These are phyloP conservation scores for Cheracebus regulus DNA, from an alignment of 2,797 vertebrate genomes.

Conservation along the genomic window DNA sequence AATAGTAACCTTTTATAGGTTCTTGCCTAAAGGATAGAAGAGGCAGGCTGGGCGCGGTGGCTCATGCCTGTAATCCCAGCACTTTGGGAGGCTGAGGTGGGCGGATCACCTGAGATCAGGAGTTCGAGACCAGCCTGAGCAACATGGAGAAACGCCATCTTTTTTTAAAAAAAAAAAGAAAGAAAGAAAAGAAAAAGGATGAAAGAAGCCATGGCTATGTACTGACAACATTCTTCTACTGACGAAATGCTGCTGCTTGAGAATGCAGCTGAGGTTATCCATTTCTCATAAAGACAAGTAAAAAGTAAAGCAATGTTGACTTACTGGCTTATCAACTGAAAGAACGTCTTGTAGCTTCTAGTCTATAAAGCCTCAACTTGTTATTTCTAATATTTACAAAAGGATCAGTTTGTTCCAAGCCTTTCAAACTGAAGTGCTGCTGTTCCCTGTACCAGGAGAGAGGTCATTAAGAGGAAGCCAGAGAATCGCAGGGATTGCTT, in stretches of 20 bases:
- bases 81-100: too few relatives aligned
- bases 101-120: too few relatives aligned
- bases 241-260: background rate
- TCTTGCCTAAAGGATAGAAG: background rate
- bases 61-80: too few relatives aligned
- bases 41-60: background rate
- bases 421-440: background rate
- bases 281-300: background rate
- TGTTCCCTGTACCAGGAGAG: background rate
- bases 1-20: background rate
- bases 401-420: background rate
- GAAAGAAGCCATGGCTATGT: background rate
- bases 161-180: too few relatives aligned
- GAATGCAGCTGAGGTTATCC: background rate
- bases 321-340: background rate
- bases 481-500: background rate
- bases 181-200: too few relatives aligned
- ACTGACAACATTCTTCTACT: background rate
- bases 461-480: background rate
- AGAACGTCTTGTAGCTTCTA: background rate
- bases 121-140: too few relatives aligned
- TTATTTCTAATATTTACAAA: background rate
- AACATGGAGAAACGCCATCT: too few relatives aligned
- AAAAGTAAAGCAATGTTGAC: background rate
- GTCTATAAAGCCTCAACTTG: background rate